Conservation (phyloP, 2,888 invertebrate genomes). For the Itoplectis maculator region DNA sequence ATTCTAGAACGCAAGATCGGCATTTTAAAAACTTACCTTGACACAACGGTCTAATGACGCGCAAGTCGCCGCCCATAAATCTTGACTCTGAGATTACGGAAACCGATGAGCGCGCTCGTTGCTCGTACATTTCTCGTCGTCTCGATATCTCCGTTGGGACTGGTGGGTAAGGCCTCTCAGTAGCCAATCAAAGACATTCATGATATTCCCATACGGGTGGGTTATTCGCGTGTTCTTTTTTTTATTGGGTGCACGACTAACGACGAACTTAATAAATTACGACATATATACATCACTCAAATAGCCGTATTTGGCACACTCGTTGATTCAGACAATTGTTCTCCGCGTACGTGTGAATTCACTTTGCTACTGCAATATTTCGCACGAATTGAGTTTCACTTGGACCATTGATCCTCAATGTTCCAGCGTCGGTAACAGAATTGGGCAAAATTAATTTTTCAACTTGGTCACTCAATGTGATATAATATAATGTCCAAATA, state of each 20-base stretch:
- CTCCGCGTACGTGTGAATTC: slow-evolving; percentile 5
- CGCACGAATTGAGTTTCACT: background rate
- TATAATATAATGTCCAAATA: too few relatives aligned
- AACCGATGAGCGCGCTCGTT: slow-evolving; percentile 1
- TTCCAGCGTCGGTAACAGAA: background rate
- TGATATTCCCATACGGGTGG: background rate
- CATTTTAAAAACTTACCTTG: background rate
- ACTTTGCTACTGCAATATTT: too few relatives aligned
- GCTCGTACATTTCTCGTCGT: slow-evolving; percentile 14
- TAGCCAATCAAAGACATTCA: slow-evolving; percentile 10
- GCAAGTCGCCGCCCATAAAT: background rate
- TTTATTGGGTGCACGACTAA: slow-evolving; percentile 44
- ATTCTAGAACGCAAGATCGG: background rate
- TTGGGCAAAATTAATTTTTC: background rate
- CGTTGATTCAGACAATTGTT: slow-evolving; percentile 17
- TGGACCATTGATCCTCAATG: background rate
- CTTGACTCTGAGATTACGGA: slow-evolving; percentile 2
- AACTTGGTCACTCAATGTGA: background rate
- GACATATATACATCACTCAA: slow-evolving; percentile 47
- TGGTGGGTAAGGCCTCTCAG: background rate
- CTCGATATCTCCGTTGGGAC: background rate
- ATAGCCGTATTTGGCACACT: slow-evolving; percentile 38
- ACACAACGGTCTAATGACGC: background rate
- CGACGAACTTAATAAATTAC: slow-evolving; percentile 17
- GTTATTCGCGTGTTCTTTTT: background rate